A percentile compares a stretch with the other conserved stretches of the same genome.
Conservation (phyloP, 2,113 vertebrate genomes). For the Neogobius melanostomus region DNA sequence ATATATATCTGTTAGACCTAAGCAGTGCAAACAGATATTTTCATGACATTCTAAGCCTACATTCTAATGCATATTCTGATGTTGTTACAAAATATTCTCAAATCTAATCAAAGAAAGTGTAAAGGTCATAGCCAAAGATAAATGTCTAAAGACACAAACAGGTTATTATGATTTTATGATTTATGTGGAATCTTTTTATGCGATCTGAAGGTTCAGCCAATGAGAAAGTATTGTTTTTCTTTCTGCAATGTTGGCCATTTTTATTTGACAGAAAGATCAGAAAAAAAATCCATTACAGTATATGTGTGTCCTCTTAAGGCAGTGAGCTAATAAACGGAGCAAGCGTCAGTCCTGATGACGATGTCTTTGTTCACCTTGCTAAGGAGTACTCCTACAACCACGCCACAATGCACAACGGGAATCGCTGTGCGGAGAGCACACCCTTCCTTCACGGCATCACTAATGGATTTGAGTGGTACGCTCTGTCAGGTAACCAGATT, state of each 20-base stretch:
- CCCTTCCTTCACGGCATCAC: constrained; percentile 83
- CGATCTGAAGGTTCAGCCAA: not conserved
- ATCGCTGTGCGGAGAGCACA: constrained; percentile 64
- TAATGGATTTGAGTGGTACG: constrained; percentile 90
- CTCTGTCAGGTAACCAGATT: constrained; percentile 79
- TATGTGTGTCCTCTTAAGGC: constrained; percentile 47
- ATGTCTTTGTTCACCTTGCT: constrained; percentile 90
- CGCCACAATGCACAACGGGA: constrained; percentile 77
- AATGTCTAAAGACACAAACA: not conserved
- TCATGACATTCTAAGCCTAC: no score
- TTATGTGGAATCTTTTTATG: not conserved
- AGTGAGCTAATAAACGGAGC: constrained; percentile 58
- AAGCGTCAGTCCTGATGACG: constrained; percentile 84
- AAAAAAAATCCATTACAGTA: not conserved
- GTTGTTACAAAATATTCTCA: no score
- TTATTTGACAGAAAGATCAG: not conserved
- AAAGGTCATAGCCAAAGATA: not conserved
- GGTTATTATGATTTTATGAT: not conserved
- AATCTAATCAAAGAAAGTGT: not conserved
- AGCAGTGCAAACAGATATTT: no score
- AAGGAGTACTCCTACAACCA: constrained; percentile 85
- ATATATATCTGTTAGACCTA: no score
- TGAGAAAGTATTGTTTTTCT: not conserved
- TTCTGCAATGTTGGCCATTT: not conserved
- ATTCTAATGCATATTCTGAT: no score